Percentiles rank a stretch among this genome's conserved stretches.
Conservation (phyloP, 2,888 invertebrate species). For the Acanthoscelides obtectus region DNA sequence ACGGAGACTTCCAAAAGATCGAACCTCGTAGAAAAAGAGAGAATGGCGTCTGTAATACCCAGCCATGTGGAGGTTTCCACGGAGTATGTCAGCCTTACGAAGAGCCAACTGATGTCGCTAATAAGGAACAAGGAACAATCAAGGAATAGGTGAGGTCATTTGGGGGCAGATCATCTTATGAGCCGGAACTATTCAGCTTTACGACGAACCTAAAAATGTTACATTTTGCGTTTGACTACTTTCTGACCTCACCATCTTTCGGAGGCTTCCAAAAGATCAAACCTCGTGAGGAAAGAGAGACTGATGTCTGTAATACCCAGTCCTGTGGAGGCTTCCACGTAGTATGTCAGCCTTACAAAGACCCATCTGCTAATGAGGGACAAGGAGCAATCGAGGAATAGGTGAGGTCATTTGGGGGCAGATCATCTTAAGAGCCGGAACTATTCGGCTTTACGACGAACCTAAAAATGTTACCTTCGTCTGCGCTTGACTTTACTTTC, state of each 20-base stretch:
- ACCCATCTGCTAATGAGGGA: background rate
- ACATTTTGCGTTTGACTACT: too few relatives aligned
- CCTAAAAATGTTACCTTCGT: too few relatives aligned
- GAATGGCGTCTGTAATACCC: too few relatives aligned
- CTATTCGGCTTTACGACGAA: too few relatives aligned
- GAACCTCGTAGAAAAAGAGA: conserved; percentile 34
- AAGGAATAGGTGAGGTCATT: background rate
- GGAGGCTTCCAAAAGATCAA: conserved; percentile 41
- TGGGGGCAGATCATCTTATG: too few relatives aligned
- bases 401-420: background rate
- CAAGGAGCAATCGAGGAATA: background rate
- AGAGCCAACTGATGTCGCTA: background rate
- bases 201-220: too few relatives aligned
- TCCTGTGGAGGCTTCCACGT: conserved; percentile 24
- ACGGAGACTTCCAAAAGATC: conserved; percentile 43
- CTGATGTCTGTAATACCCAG: conserved; percentile 43
- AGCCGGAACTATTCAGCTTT: too few relatives aligned
- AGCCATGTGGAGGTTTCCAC: too few relatives aligned
- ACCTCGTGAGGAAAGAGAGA: conserved; percentile 40
- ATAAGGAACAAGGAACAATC: background rate
- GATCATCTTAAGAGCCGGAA: too few relatives aligned
- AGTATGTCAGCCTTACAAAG: conserved; percentile 11
- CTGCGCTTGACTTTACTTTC: too few relatives aligned
- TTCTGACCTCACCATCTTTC: conserved; percentile 48
- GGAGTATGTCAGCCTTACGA: conserved; percentile 12